A percentile compares a stretch with the other conserved stretches of the same genome.
Conservation (phyloP, 2,797 vertebrate species). For the Phalloptychus januarius region DNA sequence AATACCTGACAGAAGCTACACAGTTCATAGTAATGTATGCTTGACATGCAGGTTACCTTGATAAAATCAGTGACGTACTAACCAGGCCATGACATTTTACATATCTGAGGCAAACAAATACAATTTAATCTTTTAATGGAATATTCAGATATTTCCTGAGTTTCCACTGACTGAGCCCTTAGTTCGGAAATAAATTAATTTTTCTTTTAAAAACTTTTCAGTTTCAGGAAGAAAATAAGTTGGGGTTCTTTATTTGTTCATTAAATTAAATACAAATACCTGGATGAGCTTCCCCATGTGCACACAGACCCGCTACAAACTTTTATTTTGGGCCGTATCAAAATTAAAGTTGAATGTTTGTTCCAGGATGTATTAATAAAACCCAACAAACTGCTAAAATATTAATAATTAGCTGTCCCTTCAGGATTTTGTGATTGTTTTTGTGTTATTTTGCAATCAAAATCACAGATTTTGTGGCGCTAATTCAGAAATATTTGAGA, state of each 20-base stretch:
- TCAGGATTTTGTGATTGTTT: too few relatives aligned
- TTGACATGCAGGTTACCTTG: constrained; percentile 40
- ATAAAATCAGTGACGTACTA: constrained; percentile 59
- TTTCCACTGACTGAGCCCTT: constrained; percentile 50
- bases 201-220: neutral
- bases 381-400: too few relatives aligned
- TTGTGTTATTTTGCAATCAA: too few relatives aligned
- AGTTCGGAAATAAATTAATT: constrained; percentile 16
- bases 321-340: too few relatives aligned
- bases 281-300: neutral
- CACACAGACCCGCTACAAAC: neutral
- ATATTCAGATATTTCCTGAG: constrained; percentile 71
- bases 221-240: neutral
- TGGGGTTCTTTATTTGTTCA: neutral
- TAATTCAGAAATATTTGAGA: too few relatives aligned
- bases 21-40: constrained; percentile 17
- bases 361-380: too few relatives aligned
- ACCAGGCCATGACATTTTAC: constrained; percentile 20
- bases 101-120: constrained; percentile 37
- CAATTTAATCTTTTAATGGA: constrained; percentile 28
- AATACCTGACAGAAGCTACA: constrained; percentile 21
- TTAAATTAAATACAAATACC: neutral
- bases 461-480: too few relatives aligned
- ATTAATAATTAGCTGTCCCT: too few relatives aligned
- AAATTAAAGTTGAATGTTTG: too few relatives aligned